Percentiles rank a stretch among this genome's conserved stretches.
phyloP scores from a whole-genome alignment of 2,797 vertebrate genomes.

The Momotus momota region DNA sequence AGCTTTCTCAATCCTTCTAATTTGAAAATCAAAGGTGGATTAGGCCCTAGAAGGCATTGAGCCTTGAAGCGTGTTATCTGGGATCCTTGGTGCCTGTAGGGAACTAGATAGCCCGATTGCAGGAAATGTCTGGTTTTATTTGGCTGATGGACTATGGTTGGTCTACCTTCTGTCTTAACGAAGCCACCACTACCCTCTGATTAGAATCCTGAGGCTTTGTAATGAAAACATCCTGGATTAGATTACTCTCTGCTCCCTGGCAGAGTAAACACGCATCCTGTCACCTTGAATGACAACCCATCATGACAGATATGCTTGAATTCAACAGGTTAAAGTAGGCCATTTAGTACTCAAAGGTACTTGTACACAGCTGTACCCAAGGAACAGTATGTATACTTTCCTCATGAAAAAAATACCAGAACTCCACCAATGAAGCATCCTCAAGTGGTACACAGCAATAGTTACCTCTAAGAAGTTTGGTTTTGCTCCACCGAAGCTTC shows the following conservation, averaged over 20 bases:
- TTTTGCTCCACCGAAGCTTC: not conserved
- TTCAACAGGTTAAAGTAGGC: constrained; percentile 1
- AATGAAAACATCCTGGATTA: constrained; percentile 54
- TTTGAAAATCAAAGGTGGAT: not conserved
- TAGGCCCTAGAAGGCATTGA: not conserved
- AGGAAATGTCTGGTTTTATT: constrained; percentile 8
- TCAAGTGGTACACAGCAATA: not conserved
- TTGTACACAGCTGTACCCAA: not conserved
- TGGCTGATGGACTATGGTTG: constrained; percentile 17
- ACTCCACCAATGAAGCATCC: not conserved
- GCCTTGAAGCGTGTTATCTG: not conserved
- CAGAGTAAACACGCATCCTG: not conserved
- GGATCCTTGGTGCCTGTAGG: not conserved
- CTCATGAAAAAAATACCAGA: not conserved
- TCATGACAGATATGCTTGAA: not conserved
- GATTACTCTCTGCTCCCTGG: not conserved
- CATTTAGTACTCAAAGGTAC: not conserved
- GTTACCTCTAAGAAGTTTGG: not conserved
- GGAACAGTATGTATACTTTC: not conserved
- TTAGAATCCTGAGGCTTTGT: constrained; percentile 38
- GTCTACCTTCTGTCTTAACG: constrained; percentile 9
- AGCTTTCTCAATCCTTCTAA: not conserved
- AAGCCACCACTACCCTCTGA: not conserved
- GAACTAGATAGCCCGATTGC: not conserved
- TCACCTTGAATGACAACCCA: not conserved